Percentiles rank a stretch among this genome's conserved stretches.
phyloP scores from a whole-genome alignment of 1,140 invertebrate species.

The Leptinotarsa defecta region DNA sequence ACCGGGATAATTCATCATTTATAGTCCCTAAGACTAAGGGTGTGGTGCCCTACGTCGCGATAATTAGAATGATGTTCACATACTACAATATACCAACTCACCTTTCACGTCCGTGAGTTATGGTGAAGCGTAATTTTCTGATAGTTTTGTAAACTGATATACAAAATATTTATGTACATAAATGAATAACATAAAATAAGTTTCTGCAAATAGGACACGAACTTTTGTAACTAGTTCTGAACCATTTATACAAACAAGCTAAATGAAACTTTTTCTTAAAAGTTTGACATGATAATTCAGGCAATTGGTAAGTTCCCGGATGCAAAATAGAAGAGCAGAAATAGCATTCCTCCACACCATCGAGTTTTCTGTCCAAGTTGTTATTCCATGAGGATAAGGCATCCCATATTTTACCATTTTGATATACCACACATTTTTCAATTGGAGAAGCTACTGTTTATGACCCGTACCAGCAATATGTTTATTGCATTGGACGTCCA shows the following conservation, averaged over 20 bases:
- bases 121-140: too few relatives aligned
- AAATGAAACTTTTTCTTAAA: constrained; percentile 94
- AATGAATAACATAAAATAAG: constrained; percentile 59
- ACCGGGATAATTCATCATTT: constrained; percentile 8
- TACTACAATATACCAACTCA: neutral
- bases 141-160: neutral
- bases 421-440: constrained; percentile 82
- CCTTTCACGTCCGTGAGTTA: too few relatives aligned
- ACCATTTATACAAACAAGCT: constrained; percentile 92
- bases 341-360: constrained; percentile 91
- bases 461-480: constrained; percentile 65
- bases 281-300: constrained; percentile 80
- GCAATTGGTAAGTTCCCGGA: constrained; percentile 81
- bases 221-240: constrained; percentile 86
- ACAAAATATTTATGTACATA: neutral
- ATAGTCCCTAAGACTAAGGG: neutral
- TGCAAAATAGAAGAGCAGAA: constrained; percentile 92
- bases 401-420: constrained; percentile 86
- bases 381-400: constrained; percentile 87
- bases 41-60: neutral
- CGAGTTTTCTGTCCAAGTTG: constrained; percentile 87
- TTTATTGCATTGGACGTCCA: constrained; percentile 71
- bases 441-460: constrained; percentile 77
- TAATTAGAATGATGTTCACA: neutral
- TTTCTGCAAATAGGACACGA: constrained; percentile 89